Percentiles rank a stretch among this genome's conserved stretches.
phyloP scores from a whole-genome alignment of 2,113 vertebrate species.

The Falco punctatus region DNA sequence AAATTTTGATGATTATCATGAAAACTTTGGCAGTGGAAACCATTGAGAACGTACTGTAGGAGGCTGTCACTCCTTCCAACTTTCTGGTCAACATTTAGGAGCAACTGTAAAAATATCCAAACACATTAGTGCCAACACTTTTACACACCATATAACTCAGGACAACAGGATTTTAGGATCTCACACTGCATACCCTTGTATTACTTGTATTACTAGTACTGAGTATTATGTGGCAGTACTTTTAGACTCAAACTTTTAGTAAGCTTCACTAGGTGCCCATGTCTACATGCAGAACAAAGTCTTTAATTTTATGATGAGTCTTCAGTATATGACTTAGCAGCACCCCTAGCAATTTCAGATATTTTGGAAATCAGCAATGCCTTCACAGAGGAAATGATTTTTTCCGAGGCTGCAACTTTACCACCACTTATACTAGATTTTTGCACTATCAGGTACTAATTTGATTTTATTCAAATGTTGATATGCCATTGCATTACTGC shows the following conservation, averaged over 20 bases:
- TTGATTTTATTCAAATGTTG: not conserved
- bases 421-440: not conserved
- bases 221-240: not conserved
- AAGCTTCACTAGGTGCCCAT: not conserved
- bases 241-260: not conserved
- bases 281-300: not conserved
- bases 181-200: not conserved
- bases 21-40: slow-evolving; percentile 27
- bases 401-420: not conserved
- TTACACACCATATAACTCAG: not conserved
- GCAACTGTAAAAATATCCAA: not conserved
- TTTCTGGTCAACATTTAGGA: not conserved
- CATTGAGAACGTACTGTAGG: not conserved
- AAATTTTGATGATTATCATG: slow-evolving; percentile 4
- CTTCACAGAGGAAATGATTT: not conserved
- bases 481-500: not conserved
- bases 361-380: not conserved
- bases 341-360: not conserved
- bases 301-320: not conserved
- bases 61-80: not conserved
- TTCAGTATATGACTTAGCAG: not conserved
- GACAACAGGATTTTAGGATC: not conserved
- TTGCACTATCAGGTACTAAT: not conserved
- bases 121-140: not conserved
- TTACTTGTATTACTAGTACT: not conserved